Evolutionary conservation across 2,113 vertebrate species (phyloP).

Genomic region (Bagarius yarrelli): DNA sequence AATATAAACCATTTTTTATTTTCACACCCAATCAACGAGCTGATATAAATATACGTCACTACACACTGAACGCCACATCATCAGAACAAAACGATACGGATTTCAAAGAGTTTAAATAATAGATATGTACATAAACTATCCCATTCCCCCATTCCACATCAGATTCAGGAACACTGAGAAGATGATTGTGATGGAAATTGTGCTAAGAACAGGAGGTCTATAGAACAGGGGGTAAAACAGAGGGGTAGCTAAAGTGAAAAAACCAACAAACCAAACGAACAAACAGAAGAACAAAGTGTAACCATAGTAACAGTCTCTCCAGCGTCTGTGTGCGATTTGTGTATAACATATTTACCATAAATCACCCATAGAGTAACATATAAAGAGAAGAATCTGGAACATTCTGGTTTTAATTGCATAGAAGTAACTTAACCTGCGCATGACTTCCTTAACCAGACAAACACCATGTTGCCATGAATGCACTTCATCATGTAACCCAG

Average conservation of each 20-base stretch:
- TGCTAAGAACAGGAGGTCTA: neutral
- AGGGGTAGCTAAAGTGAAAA: neutral
- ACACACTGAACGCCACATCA: neutral
- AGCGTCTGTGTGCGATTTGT: neutral
- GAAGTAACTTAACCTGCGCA: neutral
- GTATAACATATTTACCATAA: neutral
- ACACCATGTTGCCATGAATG: neutral
- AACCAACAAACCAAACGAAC: neutral
- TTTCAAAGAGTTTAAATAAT: conserved; percentile 11
- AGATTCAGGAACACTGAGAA: conserved; percentile 32
- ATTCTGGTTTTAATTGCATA: neutral
- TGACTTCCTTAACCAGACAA: neutral
- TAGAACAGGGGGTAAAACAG: neutral
- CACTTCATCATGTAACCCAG: neutral
- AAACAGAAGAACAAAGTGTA: too few relatives aligned
- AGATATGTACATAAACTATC: conserved; percentile 23
- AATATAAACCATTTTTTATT: conserved; percentile 16
- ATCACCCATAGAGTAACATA: neutral
- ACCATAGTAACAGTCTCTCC: neutral
- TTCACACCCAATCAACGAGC: neutral
- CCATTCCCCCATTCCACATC: conserved; percentile 2
- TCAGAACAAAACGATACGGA: neutral
- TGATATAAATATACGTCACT: conserved; percentile 2
- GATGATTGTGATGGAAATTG: neutral
- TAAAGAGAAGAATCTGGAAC: neutral